Evolutionary conservation across 2,113 vertebrate species (phyloP).

Genomic region (Hyaena hyaena): DNA sequence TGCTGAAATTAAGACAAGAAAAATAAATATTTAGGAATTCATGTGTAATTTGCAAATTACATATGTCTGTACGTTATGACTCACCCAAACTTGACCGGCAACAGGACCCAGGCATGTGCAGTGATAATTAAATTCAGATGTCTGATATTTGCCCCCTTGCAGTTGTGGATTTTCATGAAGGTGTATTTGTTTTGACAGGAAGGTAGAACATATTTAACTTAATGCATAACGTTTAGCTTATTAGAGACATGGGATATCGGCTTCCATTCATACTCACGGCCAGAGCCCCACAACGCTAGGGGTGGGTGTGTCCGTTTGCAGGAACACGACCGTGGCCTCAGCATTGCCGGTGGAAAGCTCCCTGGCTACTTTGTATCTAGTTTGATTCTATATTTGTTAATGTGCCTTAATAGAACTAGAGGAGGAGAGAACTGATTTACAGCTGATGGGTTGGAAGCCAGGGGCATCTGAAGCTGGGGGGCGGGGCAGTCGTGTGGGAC

Average conservation of each 20-base stretch:
- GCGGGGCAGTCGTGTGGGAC: neutral
- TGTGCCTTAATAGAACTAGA: neutral
- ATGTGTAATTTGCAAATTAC: neutral
- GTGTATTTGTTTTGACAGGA: constrained; percentile 27
- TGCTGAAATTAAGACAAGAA: neutral
- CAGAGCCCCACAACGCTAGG: neutral
- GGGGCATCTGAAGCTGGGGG: neutral
- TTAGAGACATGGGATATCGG: neutral
- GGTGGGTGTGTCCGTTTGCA: accelerated
- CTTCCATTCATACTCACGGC: neutral
- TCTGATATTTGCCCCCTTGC: neutral
- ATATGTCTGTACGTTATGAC: neutral
- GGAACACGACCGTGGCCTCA: neutral
- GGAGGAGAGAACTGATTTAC: neutral
- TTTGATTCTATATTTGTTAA: neutral
- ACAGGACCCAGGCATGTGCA: neutral
- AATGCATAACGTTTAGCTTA: neutral
- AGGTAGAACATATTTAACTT: neutral
- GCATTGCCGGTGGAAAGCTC: neutral
- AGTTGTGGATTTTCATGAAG: neutral
- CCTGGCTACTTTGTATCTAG: neutral
- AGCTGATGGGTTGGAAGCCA: neutral
- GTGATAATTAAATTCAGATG: neutral
- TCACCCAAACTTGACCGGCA: neutral
- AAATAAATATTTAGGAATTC: neutral